Percentiles rank a stretch among this genome's conserved stretches.
Evolutionary conservation across 2,888 invertebrate species (phyloP).

Genomic region (Patella depressa): DNA sequence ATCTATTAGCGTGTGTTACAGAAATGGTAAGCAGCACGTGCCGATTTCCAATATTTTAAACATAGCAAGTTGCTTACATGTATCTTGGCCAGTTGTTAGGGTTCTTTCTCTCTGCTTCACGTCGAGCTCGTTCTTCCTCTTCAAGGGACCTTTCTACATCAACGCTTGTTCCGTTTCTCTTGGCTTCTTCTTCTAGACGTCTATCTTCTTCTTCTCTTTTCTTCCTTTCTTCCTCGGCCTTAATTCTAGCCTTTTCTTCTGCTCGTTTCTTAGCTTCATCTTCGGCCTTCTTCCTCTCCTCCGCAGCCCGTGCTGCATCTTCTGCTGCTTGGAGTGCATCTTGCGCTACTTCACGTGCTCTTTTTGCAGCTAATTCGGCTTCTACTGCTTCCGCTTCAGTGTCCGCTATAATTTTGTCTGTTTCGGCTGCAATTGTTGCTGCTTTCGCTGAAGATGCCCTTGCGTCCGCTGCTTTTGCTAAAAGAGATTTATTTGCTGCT

Average conservation of each 20-base stretch:
- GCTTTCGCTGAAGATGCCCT: conserved; percentile 45
- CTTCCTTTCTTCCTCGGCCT: conserved; percentile 48
- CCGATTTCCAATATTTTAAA: background rate
- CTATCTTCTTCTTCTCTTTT: conserved; percentile 50
- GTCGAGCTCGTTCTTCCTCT: conserved; percentile 41
- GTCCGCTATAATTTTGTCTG: conserved; percentile 42
- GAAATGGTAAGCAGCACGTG: background rate
- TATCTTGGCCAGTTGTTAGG: conserved; percentile 63
- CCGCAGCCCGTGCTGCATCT: conserved; percentile 49
- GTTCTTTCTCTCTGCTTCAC: conserved; percentile 52
- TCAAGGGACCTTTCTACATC: conserved; percentile 47
- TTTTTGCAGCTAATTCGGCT: conserved; percentile 45
- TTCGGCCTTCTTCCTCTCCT: conserved; percentile 44
- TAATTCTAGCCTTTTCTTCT: conserved; percentile 43
- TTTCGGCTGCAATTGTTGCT: conserved; percentile 41
- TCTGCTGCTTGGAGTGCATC: conserved; percentile 40
- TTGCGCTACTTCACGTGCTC: conserved; percentile 42
- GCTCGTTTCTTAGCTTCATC: conserved; percentile 48
- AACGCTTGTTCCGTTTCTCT: conserved; percentile 41
- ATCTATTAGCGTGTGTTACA: background rate
- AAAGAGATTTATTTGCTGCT: conserved; percentile 44
- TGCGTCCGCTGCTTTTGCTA: conserved; percentile 50
- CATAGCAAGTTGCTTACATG: conserved; percentile 46
- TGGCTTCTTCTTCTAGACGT: conserved; percentile 45
- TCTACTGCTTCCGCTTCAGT: conserved; percentile 46